A percentile compares a stretch with the other conserved stretches of the same genome.
Conservation (phyloP, 1,140 invertebrate species). For the Papilio polyxenes region DNA sequence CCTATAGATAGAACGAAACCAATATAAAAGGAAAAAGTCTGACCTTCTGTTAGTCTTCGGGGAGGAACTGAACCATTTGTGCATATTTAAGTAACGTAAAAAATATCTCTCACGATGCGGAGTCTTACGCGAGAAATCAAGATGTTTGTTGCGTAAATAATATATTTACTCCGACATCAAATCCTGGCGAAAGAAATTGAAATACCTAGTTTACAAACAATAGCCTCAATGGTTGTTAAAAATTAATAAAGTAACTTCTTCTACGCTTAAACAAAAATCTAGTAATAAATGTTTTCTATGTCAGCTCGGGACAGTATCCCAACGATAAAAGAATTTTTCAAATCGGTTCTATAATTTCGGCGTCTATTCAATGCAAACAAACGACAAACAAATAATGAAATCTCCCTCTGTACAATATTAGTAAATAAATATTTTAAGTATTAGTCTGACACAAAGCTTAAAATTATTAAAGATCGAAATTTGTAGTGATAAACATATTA, state of each 20-base stretch:
- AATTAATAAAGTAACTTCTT: background rate
- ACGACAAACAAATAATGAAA: too few species aligned
- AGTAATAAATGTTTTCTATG: too few species aligned
- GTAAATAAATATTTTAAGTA: background rate
- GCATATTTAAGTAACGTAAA: slow-evolving; percentile 58
- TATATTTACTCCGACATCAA: slow-evolving; percentile 46
- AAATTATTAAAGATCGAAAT: background rate
- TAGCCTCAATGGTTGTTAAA: background rate
- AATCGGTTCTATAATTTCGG: too few species aligned
- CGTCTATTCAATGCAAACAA: too few species aligned
- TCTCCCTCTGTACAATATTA: too few species aligned
- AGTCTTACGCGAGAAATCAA: slow-evolving; percentile 52
- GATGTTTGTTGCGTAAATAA: slow-evolving; percentile 51
- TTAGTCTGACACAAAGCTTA: background rate
- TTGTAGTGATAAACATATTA: background rate
- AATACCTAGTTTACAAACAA: slow-evolving; percentile 42
- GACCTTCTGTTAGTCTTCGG: slow-evolving; percentile 43
- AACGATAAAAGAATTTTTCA: too few species aligned
- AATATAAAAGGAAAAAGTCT: slow-evolving; percentile 44
- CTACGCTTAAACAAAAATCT: too few species aligned
- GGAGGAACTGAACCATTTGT: slow-evolving; percentile 49
- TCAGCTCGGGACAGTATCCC: too few species aligned
- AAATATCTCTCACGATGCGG: slow-evolving; percentile 48
- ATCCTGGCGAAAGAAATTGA: slow-evolving; percentile 45
- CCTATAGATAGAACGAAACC: slow-evolving; percentile 37